Conservation (phyloP, 2,797 vertebrate genomes). For the Hoplostethus atlanticus region DNA sequence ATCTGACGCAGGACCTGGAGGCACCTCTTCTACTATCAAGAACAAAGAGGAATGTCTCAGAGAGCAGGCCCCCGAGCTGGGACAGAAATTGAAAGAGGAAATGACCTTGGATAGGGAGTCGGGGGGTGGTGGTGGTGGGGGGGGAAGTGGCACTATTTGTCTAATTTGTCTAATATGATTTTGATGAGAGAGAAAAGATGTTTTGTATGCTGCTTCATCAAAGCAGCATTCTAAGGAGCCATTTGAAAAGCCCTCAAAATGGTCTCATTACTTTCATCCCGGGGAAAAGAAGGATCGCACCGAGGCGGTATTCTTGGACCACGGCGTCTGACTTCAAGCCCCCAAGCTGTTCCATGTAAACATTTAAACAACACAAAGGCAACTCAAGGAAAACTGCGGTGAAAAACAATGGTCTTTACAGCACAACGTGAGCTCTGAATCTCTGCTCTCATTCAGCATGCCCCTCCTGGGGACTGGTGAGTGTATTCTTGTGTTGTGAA, state of each 20-base stretch:
- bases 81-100: constrained; percentile 52
- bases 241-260: constrained; percentile 63
- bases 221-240: constrained; percentile 44
- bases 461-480: constrained; percentile 82
- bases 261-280: constrained; percentile 65
- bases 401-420: constrained; percentile 82
- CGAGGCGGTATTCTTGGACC: constrained; percentile 71
- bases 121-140: background rate
- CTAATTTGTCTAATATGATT: constrained; percentile 69
- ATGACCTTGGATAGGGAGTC: constrained; percentile 63
- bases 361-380: constrained; percentile 86
- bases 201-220: constrained; percentile 43
- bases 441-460: constrained; percentile 78
- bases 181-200: constrained; percentile 61
- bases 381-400: constrained; percentile 78
- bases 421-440: constrained; percentile 77
- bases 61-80: constrained; percentile 56
- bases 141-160: constrained; percentile 46
- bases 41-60: constrained; percentile 66
- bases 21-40: constrained; percentile 63
- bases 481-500: constrained; percentile 85
- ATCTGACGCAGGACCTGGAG: constrained; percentile 73
- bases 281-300: constrained; percentile 61
- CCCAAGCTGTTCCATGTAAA: constrained; percentile 85
- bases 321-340: constrained; percentile 79